Base-by-base conservation (phyloP, 2,113 vertebrate genomes). In the Noctilio leporinus region DNA sequence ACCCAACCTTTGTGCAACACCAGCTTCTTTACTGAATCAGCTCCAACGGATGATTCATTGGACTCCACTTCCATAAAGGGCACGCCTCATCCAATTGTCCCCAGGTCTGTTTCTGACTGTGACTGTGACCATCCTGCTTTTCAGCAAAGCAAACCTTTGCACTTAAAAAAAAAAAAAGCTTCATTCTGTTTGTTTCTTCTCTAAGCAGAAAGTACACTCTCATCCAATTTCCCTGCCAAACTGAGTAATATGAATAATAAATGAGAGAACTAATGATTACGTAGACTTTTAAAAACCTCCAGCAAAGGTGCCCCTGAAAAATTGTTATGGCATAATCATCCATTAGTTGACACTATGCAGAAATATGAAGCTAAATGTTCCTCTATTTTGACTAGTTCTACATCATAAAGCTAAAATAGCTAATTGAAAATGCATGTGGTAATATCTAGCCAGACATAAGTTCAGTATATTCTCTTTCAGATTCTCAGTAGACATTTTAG, bases 221-320 rank as follows among this genome's bases (percentile, higher is more conserved):
- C 33, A 51, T 84, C 30, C 51, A 92, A 90, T n/a, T 82, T 16
- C 33, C 88, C 76, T 94, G 67, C 53, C 80, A 89, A 84, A 20
- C 7, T 76, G 49, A 92, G 82, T 62, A 95, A 87, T 92, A 96
- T 94, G 94, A 96, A 91, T 91, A 95, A 96, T 82, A 81, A 90
- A 82, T 72, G 82, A 92, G 49, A 85, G 7, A 62, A 75, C 35
- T 70, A 47, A 95, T 57, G 43, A 49, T 65, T 85, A 75, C 5
- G 2, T 76, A 10, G 87, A 93, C 62, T 91, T 95, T 69, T 91
- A 94, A 96, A 96, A 89, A n/a, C 47, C 47, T 95, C 40, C 24
- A 86, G 85, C 28, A 91, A 92, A 97, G 94, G 94, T 96, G 88
- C 96, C 97, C 95, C 95, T 95, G 92, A 70, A 93, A 95, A 95